Evolutionary conservation across 2,113 vertebrate species (phyloP).

Genomic region (Dicentrarchus labrax): DNA sequence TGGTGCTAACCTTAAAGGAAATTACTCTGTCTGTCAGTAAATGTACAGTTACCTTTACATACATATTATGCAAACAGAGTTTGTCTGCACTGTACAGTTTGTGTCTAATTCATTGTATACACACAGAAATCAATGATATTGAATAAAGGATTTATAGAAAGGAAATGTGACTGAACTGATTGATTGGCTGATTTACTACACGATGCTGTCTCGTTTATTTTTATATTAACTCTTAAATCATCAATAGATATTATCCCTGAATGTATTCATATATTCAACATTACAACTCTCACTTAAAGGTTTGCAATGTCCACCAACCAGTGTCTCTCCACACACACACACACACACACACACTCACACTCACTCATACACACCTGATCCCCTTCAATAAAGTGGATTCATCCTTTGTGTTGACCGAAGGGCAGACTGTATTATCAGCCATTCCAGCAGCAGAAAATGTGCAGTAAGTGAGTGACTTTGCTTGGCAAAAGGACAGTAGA

Average conservation of each 20-base stretch:
- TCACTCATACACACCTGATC: too few species aligned
- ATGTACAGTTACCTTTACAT: slow-evolving; percentile 88
- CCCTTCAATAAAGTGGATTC: not conserved
- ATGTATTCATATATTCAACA: not conserved
- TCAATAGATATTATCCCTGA: not conserved
- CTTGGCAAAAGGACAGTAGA: not conserved
- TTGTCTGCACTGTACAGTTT: slow-evolving; percentile 93
- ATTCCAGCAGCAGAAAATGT: not conserved
- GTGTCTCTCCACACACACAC: not conserved
- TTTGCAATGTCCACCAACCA: not conserved
- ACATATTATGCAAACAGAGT: slow-evolving; percentile 89
- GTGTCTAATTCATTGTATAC: slow-evolving; percentile 91
- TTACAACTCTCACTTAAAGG: not conserved
- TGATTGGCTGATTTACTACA: not conserved
- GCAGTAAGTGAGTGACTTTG: not conserved
- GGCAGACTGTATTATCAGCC: not conserved
- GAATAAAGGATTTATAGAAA: slow-evolving; percentile 94
- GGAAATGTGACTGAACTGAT: slow-evolving; percentile 38
- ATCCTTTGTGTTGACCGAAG: slow-evolving; percentile 19
- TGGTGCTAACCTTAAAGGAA: slow-evolving; percentile 58
- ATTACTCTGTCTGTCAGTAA: slow-evolving; percentile 80
- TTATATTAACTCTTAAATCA: not conserved
- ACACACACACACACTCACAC: not conserved
- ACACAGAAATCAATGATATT: slow-evolving; percentile 85
- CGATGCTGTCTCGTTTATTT: not conserved